phyloP scores from a whole-genome alignment of 2,888 invertebrate species.

The Campaea margaritaria region DNA sequence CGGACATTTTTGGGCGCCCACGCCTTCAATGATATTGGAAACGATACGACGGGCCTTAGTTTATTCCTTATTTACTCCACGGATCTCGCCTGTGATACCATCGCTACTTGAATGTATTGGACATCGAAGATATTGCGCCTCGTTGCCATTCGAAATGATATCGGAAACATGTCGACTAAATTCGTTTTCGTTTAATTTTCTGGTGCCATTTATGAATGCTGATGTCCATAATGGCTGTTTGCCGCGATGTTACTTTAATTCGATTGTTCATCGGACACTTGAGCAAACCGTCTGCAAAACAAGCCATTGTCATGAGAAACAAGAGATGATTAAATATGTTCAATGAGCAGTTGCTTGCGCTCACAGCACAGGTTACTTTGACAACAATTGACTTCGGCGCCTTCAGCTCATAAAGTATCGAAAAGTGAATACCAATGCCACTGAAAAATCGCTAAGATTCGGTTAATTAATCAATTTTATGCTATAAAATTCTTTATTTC shows the following conservation, averaged over 20 bases:
- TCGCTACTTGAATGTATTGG: slow-evolving; percentile 1
- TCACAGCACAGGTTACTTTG: slow-evolving; percentile 33
- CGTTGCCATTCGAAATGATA: neutral
- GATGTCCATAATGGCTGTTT: slow-evolving; percentile 7
- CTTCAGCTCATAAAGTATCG: neutral
- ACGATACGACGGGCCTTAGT: neutral
- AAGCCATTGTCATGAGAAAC: slow-evolving; percentile 60
- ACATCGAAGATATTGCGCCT: neutral
- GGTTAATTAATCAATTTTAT: too few relatives aligned
- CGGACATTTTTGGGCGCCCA: neutral
- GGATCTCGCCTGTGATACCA: neutral
- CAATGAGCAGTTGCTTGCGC: slow-evolving; percentile 42
- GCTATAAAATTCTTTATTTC: slow-evolving; percentile 21
- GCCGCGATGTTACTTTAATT: slow-evolving; percentile 28
- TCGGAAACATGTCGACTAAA: too few relatives aligned
- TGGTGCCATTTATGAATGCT: slow-evolving; percentile 1
- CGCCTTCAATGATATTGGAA: slow-evolving; percentile 4
- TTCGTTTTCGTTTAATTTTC: slow-evolving; percentile 6
- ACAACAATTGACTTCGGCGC: slow-evolving; percentile 39
- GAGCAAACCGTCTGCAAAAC: slow-evolving; percentile 66
- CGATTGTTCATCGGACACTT: slow-evolving; percentile 64
- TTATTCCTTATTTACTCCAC: slow-evolving; percentile 6
- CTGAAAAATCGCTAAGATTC: too few relatives aligned
- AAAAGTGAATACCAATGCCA: neutral
- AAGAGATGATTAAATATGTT: slow-evolving; percentile 46